These are phyloP conservation scores for Anhinga rufa DNA, from an alignment of 2,113 vertebrate species.

Conservation along the genomic window DNA sequence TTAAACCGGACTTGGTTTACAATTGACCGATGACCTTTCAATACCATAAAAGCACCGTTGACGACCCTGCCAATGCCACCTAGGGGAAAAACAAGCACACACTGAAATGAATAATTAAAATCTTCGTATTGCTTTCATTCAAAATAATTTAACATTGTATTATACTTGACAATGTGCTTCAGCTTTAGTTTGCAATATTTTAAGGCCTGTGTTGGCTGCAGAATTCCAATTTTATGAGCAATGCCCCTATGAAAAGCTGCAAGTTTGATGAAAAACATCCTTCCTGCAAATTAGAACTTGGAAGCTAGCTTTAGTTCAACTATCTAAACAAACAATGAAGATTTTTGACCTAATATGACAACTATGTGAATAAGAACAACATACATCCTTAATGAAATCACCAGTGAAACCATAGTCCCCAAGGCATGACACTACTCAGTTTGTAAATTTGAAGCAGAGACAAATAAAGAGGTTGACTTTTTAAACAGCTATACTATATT, in stretches of 20 bases:
- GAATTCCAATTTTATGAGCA: slow-evolving; percentile 19
- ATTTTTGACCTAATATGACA: not conserved
- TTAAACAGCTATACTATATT: not conserved
- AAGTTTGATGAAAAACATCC: not conserved
- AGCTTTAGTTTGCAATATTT: not conserved
- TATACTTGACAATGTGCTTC: not conserved
- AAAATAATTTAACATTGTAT: not conserved
- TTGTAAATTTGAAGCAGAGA: not conserved
- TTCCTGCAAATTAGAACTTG: slow-evolving; percentile 32
- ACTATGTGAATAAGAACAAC: not conserved
- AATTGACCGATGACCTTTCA: slow-evolving; percentile 97
- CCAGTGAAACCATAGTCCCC: not conserved
- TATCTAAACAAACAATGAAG: not conserved
- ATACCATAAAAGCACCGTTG: slow-evolving; percentile 95
- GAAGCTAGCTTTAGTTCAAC: not conserved
- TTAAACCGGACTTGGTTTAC: slow-evolving; percentile 99
- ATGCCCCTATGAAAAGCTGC: not conserved
- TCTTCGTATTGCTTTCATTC: not conserved
- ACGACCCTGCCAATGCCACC: slow-evolving; percentile 93
- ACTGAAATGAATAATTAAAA: not conserved
- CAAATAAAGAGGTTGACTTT: not conserved
- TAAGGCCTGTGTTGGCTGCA: not conserved
- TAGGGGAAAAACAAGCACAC: slow-evolving; percentile 59
- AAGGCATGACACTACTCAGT: not conserved
- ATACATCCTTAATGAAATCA: not conserved